Conservation (phyloP, 2,113 vertebrate species). For the Cryptotis parvus region DNA sequence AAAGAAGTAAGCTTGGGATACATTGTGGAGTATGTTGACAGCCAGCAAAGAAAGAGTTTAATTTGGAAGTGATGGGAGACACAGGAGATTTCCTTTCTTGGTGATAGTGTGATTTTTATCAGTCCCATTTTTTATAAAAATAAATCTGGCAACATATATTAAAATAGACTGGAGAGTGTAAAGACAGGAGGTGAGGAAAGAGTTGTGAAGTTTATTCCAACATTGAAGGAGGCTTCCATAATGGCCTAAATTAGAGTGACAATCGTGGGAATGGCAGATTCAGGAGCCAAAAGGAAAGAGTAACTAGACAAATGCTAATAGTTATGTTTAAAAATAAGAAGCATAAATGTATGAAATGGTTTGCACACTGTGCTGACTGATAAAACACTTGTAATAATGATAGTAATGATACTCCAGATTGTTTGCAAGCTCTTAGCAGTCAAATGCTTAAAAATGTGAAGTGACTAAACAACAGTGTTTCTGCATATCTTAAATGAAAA, state of each 20-base stretch:
- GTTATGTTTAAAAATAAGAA: conserved; percentile 43
- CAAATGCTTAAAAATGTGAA: conserved; percentile 21
- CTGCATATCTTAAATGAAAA: conserved; percentile 39
- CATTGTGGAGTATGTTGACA: neutral
- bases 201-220: conserved; percentile 54
- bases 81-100: conserved; percentile 56
- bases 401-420: conserved; percentile 23
- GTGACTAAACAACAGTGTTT: conserved; percentile 39
- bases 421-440: conserved; percentile 29
- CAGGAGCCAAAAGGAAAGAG: conserved; percentile 23
- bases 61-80: conserved; percentile 19
- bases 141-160: conserved; percentile 48
- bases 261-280: conserved; percentile 10
- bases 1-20: neutral
- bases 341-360: conserved; percentile 37
- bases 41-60: neutral
- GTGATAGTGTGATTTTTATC: conserved; percentile 44
- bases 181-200: conserved; percentile 15
- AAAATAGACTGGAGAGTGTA: conserved; percentile 54
- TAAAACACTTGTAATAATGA: conserved; percentile 57
- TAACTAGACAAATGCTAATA: conserved; percentile 63
- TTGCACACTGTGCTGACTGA: conserved; percentile 21
- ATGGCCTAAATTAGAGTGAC: neutral
- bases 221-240: conserved; percentile 45
- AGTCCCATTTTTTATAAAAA: conserved; percentile 58